Evolutionary conservation across 2,797 vertebrate genomes (phyloP), one percentile per base, ranked within the genome.

Genomic region (Mycteria americana): DNA sequence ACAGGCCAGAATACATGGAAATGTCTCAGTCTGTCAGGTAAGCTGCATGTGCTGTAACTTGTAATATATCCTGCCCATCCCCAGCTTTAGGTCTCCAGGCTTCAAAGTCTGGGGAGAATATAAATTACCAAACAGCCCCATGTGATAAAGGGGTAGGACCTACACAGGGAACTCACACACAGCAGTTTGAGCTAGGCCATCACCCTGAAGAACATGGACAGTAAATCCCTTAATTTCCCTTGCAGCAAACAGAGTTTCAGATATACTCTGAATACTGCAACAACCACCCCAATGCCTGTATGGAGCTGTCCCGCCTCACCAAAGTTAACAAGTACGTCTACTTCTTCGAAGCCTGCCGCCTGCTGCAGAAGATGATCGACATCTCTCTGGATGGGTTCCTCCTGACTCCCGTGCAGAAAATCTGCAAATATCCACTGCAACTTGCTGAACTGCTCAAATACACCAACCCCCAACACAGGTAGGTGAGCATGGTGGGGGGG

Each of bases 211-310:
- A 53, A 6, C 33, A 2, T 0, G 3, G 70, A 18, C 25, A n/a
- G n/a, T 70, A n/a, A 95, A 19, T 16, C 14, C 14, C 64, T 69
- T 16, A 6, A 4, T 64, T 77, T 86, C 59, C 85, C 54, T 51
- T 72, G 53, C 94, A 99, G 99, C 99, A 99, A 99, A 99, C 98
- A 4, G 99, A 99, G 94, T 99, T 99, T 90, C 99, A 99, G 98
- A 99, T 99, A 92, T 99, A 99, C 95, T 99, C 99, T 0, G 99
- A 99, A 92, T 99, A 99, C 95, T 99, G 99, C 97, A 99, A 99
- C 98, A 99, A 99, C 98, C 99, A 99, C 96, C 99, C 99, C 90
- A 99, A 99, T 1, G 99, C 99, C 96, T 99, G 99, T 63, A 54
- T 99, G 93, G 99, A 99, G 98, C 98, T 99, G 65, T 99, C 99